phyloP scores from a whole-genome alignment of 2,888 invertebrate species.

The Drosophila acutilabella region DNA sequence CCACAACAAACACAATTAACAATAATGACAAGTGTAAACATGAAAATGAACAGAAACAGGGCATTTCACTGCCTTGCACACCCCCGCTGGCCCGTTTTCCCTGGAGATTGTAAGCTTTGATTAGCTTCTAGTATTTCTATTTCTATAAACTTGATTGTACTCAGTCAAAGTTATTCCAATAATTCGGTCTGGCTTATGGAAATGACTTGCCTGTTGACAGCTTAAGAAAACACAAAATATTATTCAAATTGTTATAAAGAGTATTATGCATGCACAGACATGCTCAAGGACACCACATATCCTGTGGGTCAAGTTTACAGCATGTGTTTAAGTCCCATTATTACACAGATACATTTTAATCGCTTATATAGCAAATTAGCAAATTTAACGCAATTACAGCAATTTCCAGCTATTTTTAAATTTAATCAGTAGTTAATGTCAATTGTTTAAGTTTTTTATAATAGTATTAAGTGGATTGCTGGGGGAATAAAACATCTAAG shows the following conservation, averaged over 20 bases:
- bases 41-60: slow-evolving; percentile 61
- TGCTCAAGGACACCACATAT: slow-evolving; percentile 55
- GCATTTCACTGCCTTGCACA: not conserved
- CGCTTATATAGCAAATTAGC: not conserved
- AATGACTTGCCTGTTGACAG: slow-evolving; percentile 23
- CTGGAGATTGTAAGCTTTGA: slow-evolving; percentile 64
- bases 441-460: too few species aligned
- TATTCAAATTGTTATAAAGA: slow-evolving; percentile 49
- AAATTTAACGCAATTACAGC: slow-evolving; percentile 1
- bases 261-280: not conserved
- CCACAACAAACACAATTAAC: slow-evolving; percentile 75
- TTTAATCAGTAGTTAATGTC: too few species aligned
- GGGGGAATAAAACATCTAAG: too few species aligned
- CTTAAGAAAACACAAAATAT: slow-evolving; percentile 67
- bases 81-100: not conserved
- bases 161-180: slow-evolving; percentile 1
- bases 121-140: slow-evolving; percentile 37
- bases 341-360: slow-evolving; percentile 7
- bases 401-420: not conserved
- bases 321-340: slow-evolving; percentile 19
- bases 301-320: slow-evolving; percentile 57
- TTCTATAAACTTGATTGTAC: slow-evolving; percentile 26
- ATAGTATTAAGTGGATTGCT: too few species aligned
- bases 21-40: slow-evolving; percentile 79
- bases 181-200: slow-evolving; percentile 52